Evolutionary conservation across 1,140 invertebrate genomes (phyloP), one percentile per base, ranked within the genome.

Genomic region (Stegodyphus dumicola): DNA sequence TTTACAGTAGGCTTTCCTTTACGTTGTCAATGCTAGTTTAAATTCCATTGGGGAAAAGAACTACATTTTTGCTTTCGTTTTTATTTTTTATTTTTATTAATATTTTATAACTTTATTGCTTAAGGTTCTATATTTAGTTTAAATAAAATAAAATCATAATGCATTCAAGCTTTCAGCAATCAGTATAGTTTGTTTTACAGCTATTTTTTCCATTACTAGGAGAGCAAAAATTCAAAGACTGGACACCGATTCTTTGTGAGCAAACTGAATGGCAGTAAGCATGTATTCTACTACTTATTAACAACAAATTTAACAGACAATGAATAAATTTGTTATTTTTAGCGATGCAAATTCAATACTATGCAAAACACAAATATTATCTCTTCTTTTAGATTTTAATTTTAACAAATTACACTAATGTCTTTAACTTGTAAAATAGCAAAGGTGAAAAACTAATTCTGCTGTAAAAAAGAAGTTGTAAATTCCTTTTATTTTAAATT

Each of bases 191-290:
- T 7, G 9, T n/a, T 67, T 10, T 9, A 60, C 15, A 15, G 15
- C 11, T 7, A 67, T 69, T 53, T 75, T 67, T 74, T 9, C n/a
- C 48, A 79, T 80, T 18, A 33, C 33, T 9, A 86, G 85, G 70
- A 71, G 77, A 60, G 76, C 77, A 54, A 86, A 86, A 51, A 86
- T 86, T 67, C 85, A 86, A 86, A 74, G 85, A 67, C 53, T 86
- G 9, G 85, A 86, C 51, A 86, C 85, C 6, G 85, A 86, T 67
- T 86, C 85, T 49, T 67, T 86, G n/a, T 86, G 60, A 86, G 54
- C 13, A 77, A 49, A 9, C 56, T 60, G 9, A 60, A 9, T 60
- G 15, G 56, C 9, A 60, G 56, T 9, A 60, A 60, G 9, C 56
- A 11, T 11, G 33, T 33, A 11, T 60, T 60, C 56, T 60, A 15